Conservation (phyloP, 2,113 vertebrate species). For the Rhadina sibilatrix region DNA sequence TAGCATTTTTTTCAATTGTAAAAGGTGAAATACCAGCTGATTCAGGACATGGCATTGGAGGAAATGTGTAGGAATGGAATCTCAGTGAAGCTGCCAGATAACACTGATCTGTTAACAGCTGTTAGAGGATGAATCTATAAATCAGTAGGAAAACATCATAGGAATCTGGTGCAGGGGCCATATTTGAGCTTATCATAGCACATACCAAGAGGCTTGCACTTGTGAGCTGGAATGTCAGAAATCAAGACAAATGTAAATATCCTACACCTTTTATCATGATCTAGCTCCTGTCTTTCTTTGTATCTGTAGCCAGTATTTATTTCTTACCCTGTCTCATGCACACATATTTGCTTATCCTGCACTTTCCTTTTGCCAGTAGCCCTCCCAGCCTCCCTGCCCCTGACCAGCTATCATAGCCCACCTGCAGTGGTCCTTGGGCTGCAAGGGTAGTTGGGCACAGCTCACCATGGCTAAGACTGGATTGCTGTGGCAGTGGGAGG, state of each 20-base stretch:
- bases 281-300: neutral
- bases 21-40: neutral
- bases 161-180: neutral
- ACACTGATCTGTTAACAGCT: neutral
- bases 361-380: neutral
- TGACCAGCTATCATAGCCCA: neutral
- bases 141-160: neutral
- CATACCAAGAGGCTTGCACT: neutral
- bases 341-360: rapidly evolving
- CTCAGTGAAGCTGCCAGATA: neutral
- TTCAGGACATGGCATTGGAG: neutral
- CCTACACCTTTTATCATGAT: neutral
- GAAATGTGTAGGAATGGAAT: neutral
- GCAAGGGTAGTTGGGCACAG: rapidly evolving
- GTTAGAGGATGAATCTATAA: neutral
- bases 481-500: rapidly evolving
- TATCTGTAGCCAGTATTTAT: neutral
- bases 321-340: neutral
- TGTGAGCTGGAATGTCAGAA: neutral
- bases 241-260: neutral
- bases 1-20: neutral
- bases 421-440: neutral
- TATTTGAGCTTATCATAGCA: neutral
- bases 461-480: too few species aligned
- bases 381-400: neutral